phyloP scores from a whole-genome alignment of 1,140 invertebrate species.

The Mya arenaria region DNA sequence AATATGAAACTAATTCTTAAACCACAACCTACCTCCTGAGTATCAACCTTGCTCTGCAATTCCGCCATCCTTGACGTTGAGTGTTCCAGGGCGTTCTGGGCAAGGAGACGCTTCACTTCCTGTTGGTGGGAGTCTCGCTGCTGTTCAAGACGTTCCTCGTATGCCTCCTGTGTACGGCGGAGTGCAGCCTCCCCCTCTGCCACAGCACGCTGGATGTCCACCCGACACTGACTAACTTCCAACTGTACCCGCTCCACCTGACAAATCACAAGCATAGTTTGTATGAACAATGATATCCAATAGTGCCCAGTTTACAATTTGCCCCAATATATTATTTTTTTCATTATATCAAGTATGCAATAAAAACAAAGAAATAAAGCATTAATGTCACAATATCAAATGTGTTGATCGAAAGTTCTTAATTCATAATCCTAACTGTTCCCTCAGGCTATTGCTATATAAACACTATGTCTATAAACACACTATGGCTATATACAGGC shows the following conservation, averaged over 20 bases:
- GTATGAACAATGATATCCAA: no score
- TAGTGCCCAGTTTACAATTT: no score
- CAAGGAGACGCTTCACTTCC: constrained; percentile 72
- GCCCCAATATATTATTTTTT: no score
- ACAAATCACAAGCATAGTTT: no score
- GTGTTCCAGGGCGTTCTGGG: constrained; percentile 75
- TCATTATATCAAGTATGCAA: no score
- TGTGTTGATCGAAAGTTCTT: no score
- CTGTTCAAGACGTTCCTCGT: constrained; percentile 67
- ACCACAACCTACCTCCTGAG: constrained; percentile 75
- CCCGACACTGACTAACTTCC: constrained; percentile 72
- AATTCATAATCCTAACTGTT: no score
- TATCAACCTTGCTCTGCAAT: constrained; percentile 76
- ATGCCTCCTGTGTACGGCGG: constrained; percentile 69
- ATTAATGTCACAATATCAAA: no score
- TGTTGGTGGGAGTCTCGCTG: constrained; percentile 71
- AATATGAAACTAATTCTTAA: no score
- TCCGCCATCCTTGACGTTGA: constrained; percentile 75
- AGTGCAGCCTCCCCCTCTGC: constrained; percentile 74
- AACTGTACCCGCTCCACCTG: constrained; percentile 76
- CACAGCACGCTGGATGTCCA: constrained; percentile 71
- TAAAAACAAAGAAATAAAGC: no score
- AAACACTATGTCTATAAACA: neutral
- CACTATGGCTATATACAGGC: no score
- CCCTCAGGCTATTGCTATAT: no score